Evolutionary conservation across 2,113 vertebrate species (phyloP).

Genomic region (Centropristis striata): DNA sequence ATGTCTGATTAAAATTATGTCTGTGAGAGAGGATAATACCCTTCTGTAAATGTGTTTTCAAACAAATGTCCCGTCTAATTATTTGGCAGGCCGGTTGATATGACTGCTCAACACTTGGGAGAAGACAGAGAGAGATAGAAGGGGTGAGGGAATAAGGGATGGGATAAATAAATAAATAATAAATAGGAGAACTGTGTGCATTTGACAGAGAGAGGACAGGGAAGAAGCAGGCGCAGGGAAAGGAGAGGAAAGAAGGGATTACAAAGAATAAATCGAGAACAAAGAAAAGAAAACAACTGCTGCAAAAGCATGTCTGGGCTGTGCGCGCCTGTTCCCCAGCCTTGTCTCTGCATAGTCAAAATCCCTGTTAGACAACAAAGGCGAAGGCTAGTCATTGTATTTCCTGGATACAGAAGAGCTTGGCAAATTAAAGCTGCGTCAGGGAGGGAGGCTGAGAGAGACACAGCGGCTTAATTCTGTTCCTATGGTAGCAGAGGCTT

Average conservation of each 20-base stretch:
- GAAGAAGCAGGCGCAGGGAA: conserved; percentile 36
- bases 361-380: conserved; percentile 79
- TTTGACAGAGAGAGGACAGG: conserved; percentile 56
- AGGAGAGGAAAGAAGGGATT: conserved; percentile 66
- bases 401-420: conserved; percentile 75
- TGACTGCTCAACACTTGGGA: conserved; percentile 55
- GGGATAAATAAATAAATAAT: conserved; percentile 50
- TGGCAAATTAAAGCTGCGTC: conserved; percentile 78
- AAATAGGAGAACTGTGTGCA: conserved; percentile 7
- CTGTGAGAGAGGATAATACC: conserved; percentile 70
- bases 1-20: conserved; percentile 68
- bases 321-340: conserved; percentile 57
- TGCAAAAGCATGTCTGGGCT: conserved; percentile 74
- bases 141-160: conserved; percentile 26
- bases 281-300: conserved; percentile 72
- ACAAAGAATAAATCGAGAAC: conserved; percentile 73
- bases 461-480: conserved; percentile 60
- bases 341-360: conserved; percentile 73
- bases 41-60: conserved; percentile 81
- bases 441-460: conserved; percentile 52
- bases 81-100: conserved; percentile 75
- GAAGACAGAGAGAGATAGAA: conserved; percentile 20
- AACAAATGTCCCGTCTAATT: conserved; percentile 79
- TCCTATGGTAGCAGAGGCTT: conserved; percentile 62
- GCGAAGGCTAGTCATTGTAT: conserved; percentile 68